A percentile compares a stretch with the other conserved stretches of the same genome.
phyloP scores from a whole-genome alignment of 2,797 vertebrate genomes.

The Staurois parvus region DNA sequence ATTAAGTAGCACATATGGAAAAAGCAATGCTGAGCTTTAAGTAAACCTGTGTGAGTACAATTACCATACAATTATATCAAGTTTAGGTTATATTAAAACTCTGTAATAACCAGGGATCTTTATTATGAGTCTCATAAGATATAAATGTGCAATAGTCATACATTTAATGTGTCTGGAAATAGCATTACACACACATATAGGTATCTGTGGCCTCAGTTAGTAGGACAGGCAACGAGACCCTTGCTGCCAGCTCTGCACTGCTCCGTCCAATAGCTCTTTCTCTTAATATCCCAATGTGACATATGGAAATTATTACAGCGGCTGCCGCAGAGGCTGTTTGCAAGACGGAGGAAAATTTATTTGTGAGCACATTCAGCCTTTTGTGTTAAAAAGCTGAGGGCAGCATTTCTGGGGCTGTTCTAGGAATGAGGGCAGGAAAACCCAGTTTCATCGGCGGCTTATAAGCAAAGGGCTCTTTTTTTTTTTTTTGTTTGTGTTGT shows the following conservation, averaged over 20 bases:
- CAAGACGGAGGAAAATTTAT: constrained; percentile 45
- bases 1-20: too few species aligned
- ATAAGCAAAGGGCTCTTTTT: background rate
- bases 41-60: too few species aligned
- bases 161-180: constrained; percentile 41
- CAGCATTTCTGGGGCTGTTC: constrained; percentile 42
- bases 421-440: constrained; percentile 41
- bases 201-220: constrained; percentile 27
- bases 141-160: constrained; percentile 16
- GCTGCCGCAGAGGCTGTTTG: constrained; percentile 41
- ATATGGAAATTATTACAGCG: constrained; percentile 59
- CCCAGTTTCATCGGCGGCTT: constrained; percentile 17
- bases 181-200: constrained; percentile 41
- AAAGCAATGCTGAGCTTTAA: too few species aligned
- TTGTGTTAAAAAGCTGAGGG: constrained; percentile 51
- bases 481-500: constrained; percentile 25
- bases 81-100: constrained; percentile 20
- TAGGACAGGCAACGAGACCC: constrained; percentile 3
- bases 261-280: constrained; percentile 47
- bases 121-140: constrained; percentile 12
- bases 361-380: constrained; percentile 51
- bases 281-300: constrained; percentile 38
- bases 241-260: constrained; percentile 45
- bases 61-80: background rate
- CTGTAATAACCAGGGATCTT: constrained; percentile 1